These are phyloP conservation scores for Gerris buenoi DNA, from an alignment of 1,140 invertebrate species.

Conservation along the genomic window DNA sequence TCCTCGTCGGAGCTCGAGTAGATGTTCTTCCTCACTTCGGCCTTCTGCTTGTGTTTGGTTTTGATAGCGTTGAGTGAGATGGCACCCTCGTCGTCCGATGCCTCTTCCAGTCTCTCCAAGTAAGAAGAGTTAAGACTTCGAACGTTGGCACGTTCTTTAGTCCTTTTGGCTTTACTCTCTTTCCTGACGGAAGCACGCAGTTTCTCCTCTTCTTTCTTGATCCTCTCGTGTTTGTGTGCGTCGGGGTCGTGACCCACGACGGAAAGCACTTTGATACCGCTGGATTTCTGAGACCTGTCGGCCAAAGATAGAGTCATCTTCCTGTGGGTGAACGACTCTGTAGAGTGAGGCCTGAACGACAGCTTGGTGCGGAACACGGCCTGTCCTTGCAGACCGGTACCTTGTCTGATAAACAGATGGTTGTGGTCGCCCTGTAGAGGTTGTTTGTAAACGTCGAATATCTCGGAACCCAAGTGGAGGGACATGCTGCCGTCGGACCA, in stretches of 20 bases:
- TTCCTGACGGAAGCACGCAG: slow-evolving; percentile 71
- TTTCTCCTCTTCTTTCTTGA: slow-evolving; percentile 93
- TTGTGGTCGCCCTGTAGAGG: slow-evolving; percentile 82
- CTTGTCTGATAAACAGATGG: slow-evolving; percentile 90
- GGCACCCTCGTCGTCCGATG: slow-evolving; percentile 76
- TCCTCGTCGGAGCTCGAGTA: slow-evolving; percentile 85
- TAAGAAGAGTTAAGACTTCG: slow-evolving; percentile 42
- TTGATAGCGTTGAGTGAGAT: slow-evolving; percentile 89
- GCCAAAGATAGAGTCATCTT: slow-evolving; percentile 97
- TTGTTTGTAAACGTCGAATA: slow-evolving; percentile 94
- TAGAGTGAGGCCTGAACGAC: slow-evolving; percentile 92
- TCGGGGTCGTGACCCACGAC: slow-evolving; percentile 90
- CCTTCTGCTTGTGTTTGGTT: slow-evolving; percentile 69
- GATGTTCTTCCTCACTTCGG: slow-evolving; percentile 47
- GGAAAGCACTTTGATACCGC: slow-evolving; percentile 90
- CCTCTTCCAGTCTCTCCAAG: slow-evolving; percentile 55
- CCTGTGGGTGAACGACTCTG: slow-evolving; percentile 93
- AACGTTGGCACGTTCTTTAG: slow-evolving; percentile 41
- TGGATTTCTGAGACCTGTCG: slow-evolving; percentile 89
- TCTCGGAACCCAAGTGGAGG: slow-evolving; percentile 89
- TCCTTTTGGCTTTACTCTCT: slow-evolving; percentile 44
- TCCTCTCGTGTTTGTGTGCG: slow-evolving; percentile 71
- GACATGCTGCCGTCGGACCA: slow-evolving; percentile 99
- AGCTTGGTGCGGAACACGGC: slow-evolving; percentile 92
- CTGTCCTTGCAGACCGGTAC: slow-evolving; percentile 93